Base-by-base conservation (phyloP, 2,888 invertebrate genomes). In the Hydraecia micacea region DNA sequence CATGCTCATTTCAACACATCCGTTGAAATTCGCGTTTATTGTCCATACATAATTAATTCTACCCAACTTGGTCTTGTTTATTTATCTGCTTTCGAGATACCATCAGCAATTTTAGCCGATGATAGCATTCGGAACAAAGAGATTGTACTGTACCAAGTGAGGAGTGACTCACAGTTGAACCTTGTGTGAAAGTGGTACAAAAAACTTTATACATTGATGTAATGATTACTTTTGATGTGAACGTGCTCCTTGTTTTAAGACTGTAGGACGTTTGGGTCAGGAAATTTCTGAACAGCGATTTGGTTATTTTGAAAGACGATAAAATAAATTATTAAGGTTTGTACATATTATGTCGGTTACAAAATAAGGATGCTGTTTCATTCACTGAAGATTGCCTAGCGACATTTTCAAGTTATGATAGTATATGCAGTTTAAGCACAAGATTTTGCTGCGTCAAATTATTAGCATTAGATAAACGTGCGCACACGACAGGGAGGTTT, bases 121-220 rank as follows among this genome's bases (percentile, higher is more conserved):
- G 78, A 77, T 81, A 75, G 60, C 72, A 76, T 81, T 67, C 77
- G 18, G 76, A 73, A 89, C 89, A 89, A 89, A 89, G 89, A 85
- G 65, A 42, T 63, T 72, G 79, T 68, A 68, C 78, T 76, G 58
- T 69, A 58, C 49, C 39, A 36, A 52, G 36, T 86, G 85, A 88
- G 18, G 39, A 32, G 49, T 90, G 90, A 90, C 82, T 90, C 89
- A 90, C 74, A 62, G 69, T 85, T 85, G 66, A 49, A 71, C 70
- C 80, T 85, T 90, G 85, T 90, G 83, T 80, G 90, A 91, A 91
- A 91, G 90, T 88, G 81, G 83, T 86, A 83, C 87, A 84, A 79
- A 79, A 87, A 86, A 60, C 73, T 79, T 80, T 76, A 73, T 85
- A 85, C 71, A 81, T 77, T 49, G 73, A 73, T 83, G 83, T 63